Percentiles rank a stretch among this genome's conserved stretches.
These are phyloP conservation scores for Heloderma charlesbogerti DNA, from an alignment of 2,113 vertebrate genomes.

Conservation along the genomic window DNA sequence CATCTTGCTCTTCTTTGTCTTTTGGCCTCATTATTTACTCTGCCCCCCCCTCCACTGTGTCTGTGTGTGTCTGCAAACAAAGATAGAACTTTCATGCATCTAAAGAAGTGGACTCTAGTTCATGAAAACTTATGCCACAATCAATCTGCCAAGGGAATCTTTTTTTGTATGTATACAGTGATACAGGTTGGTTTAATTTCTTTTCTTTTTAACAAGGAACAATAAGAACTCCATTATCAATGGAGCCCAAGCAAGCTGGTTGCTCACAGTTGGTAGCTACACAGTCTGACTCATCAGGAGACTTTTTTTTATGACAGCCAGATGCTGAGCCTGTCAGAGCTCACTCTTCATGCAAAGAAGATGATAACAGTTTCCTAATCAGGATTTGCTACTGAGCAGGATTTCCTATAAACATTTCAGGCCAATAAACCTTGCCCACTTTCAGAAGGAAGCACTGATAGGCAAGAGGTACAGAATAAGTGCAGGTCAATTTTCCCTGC, in stretches of 20 bases:
- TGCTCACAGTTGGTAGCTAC: conserved; percentile 65
- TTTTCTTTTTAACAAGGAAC: conserved; percentile 44
- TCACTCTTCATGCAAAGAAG: conserved; percentile 54
- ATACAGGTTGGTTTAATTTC: conserved; percentile 24
- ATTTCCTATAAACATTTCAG: conserved; percentile 71
- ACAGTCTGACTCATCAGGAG: conserved; percentile 73
- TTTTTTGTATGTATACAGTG: background rate
- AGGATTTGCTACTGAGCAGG: conserved; percentile 78
- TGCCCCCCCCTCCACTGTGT: too few relatives aligned
- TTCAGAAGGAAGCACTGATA: conserved; percentile 61
- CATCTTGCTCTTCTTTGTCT: background rate
- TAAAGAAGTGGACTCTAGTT: background rate
- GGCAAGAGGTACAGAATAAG: conserved; percentile 41
- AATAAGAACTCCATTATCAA: conserved; percentile 60
- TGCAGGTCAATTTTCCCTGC: conserved; percentile 14
- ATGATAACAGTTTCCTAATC: conserved; percentile 77
- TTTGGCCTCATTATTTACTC: background rate
- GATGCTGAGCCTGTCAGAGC: conserved; percentile 73
- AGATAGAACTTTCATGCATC: background rate
- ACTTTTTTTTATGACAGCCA: conserved; percentile 75
- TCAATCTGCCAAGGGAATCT: background rate
- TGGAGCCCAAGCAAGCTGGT: conserved; percentile 60
- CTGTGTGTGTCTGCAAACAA: background rate
- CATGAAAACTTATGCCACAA: background rate
- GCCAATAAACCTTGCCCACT: conserved; percentile 31